These are phyloP conservation scores for Cotesia chilonis DNA, from an alignment of 1,140 invertebrate species.

Conservation along the genomic window DNA sequence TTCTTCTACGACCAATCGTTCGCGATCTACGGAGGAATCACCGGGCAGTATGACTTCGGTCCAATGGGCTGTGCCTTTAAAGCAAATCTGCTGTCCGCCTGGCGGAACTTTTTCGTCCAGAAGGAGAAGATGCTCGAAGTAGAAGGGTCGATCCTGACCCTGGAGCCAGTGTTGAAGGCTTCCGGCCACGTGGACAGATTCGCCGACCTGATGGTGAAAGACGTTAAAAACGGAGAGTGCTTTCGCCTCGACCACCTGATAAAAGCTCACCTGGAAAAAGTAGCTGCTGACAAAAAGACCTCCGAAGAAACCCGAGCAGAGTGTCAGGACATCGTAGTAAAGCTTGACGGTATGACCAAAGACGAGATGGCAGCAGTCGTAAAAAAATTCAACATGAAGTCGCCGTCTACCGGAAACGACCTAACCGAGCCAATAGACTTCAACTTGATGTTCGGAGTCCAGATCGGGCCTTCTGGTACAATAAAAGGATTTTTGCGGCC, in stretches of 20 bases:
- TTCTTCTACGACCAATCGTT: constrained; percentile 99
- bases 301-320: constrained; percentile 75
- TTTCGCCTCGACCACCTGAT: constrained; percentile 98
- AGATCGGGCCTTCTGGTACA: constrained; percentile 94
- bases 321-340: constrained; percentile 83
- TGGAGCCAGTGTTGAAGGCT: constrained; percentile 95
- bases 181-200: constrained; percentile 99
- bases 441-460: constrained; percentile 98
- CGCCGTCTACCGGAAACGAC: constrained; percentile 93
- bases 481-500: constrained; percentile 95
- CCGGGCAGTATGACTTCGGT: constrained; percentile 95
- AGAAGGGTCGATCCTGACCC: constrained; percentile 96
- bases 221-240: constrained; percentile 94
- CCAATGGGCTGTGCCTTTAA: constrained; percentile 99
- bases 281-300: constrained; percentile 85
- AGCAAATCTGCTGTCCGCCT: constrained; percentile 90
- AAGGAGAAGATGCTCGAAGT: constrained; percentile 99
- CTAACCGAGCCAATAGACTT: constrained; percentile 95
- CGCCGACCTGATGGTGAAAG: constrained; percentile 99
- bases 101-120: constrained; percentile 96
- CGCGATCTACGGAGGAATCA: constrained; percentile 97
- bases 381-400: constrained; percentile 91
- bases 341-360: constrained; percentile 87
- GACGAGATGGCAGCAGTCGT: constrained; percentile 88
- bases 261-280: constrained; percentile 93